Evolutionary conservation across 2,113 vertebrate species (phyloP), one percentile per base, ranked within the genome.

Genomic region (Baryphthengus martii): DNA sequence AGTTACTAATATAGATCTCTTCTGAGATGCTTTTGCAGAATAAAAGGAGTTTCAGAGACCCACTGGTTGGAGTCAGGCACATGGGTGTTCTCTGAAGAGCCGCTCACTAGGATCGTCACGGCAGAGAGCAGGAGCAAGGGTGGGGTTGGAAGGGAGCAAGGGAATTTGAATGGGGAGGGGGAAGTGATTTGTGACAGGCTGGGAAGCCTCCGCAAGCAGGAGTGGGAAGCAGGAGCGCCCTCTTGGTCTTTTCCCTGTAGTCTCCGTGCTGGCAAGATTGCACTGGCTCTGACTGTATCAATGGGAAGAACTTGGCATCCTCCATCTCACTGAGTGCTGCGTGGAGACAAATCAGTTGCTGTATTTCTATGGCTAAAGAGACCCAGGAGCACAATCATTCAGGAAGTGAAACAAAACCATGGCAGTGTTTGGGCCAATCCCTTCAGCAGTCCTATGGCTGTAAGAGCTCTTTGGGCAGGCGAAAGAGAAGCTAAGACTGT

Each of bases 321-420:
- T n/a, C 85, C 63, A 9, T 80, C 88, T 93, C 33, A 0, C 78
- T 39, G 90, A 97, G 93, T 83, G 78, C 95, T 88, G 85, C 1
- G 0, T 31, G 49, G 93, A 93, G 93, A 91, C 89, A 95, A 50
- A 85, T 94, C 93, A 88, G 82, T 90, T 68, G 88, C 89, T 90
- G 56, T 77, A 50, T 88, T 95, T 80, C 61, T 89, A 45, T 91
- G 88, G 95, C 82, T 95, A 90, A 95, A 96, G 95, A 97, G 67
- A 80, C 95, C 90, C 95, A 67, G 90, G 90, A 95, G 95, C 90
- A 73, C 95, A 74, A 74, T 95, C 85, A 42, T 42, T 95, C 90
- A 88, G 78, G 45, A 90, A 93, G 39, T 47, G 93, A 89, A 95
- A 94, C 88, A 90, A 88, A 96, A 86, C 17, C 39, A 80, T 94